Evolutionary conservation across 2,113 vertebrate species (phyloP).

Genomic region (Scomber scombrus): DNA sequence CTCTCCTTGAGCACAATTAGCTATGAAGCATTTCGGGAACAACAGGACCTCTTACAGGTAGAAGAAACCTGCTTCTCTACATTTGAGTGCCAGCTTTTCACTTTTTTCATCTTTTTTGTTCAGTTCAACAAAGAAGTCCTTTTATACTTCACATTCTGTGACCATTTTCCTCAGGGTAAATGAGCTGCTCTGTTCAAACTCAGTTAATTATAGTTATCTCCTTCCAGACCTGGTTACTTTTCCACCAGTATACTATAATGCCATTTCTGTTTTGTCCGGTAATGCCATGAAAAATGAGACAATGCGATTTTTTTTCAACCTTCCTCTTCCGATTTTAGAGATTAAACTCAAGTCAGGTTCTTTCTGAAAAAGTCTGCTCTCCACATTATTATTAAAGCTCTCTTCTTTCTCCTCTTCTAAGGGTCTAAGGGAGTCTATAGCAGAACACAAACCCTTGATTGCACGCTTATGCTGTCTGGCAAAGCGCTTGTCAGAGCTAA

Average conservation of each 20-base stretch:
- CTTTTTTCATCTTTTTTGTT: conserved; percentile 32
- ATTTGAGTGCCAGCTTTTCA: conserved; percentile 42
- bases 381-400: neutral
- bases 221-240: conserved; percentile 35
- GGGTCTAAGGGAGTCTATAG: conserved; percentile 89
- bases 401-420: conserved; percentile 55
- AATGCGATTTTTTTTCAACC: neutral
- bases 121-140: conserved; percentile 63
- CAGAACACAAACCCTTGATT: conserved; percentile 90
- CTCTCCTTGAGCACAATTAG: conserved; percentile 80
- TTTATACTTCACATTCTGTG: conserved; percentile 39
- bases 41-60: conserved; percentile 93
- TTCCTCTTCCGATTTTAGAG: neutral
- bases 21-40: conserved; percentile 88
- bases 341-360: conserved; percentile 6
- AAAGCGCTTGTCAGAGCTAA: conserved; percentile 85
- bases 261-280: conserved; percentile 18
- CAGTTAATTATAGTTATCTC: conserved; percentile 41
- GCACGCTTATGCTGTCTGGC: conserved; percentile 84
- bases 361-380: neutral
- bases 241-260: conserved; percentile 9
- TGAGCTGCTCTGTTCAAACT: conserved; percentile 29
- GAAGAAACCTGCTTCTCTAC: conserved; percentile 29
- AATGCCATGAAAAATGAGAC: neutral
- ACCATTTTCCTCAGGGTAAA: conserved; percentile 35